Percentiles rank a stretch among this genome's conserved stretches.
Conservation (phyloP, 2,113 vertebrate genomes). For the Merops nubicus region DNA sequence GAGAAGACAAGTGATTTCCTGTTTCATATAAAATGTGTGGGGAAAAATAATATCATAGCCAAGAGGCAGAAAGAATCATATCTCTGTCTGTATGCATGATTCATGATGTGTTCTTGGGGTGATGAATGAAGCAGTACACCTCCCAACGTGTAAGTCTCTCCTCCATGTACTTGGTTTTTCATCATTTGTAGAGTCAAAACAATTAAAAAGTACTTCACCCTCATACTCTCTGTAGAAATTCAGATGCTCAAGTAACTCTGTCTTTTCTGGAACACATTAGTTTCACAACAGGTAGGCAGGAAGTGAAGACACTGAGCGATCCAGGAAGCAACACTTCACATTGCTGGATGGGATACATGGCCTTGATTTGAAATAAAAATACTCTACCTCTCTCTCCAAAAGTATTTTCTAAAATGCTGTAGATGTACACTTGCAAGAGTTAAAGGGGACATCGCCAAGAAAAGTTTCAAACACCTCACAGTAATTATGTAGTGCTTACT, state of each 20-base stretch:
- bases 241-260: neutral
- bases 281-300: conserved; percentile 17
- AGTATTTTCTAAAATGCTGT: neutral
- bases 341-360: neutral
- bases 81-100: neutral
- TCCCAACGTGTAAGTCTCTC: neutral
- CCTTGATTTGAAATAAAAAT: neutral
- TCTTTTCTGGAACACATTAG: neutral
- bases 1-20: neutral
- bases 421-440: neutral
- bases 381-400: neutral
- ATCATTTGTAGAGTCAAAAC: neutral
- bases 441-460: neutral
- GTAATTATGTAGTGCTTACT: neutral
- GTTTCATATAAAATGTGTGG: neutral
- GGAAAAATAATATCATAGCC: neutral
- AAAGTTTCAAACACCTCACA: neutral
- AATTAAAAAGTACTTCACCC: neutral
- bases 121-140: neutral
- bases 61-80: neutral
- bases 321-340: neutral
- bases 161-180: neutral
- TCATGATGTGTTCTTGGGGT: neutral
- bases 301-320: neutral
- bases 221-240: neutral